Evolutionary conservation across 2,797 vertebrate species (phyloP).

Genomic region (Hozukius guyotensis): DNA sequence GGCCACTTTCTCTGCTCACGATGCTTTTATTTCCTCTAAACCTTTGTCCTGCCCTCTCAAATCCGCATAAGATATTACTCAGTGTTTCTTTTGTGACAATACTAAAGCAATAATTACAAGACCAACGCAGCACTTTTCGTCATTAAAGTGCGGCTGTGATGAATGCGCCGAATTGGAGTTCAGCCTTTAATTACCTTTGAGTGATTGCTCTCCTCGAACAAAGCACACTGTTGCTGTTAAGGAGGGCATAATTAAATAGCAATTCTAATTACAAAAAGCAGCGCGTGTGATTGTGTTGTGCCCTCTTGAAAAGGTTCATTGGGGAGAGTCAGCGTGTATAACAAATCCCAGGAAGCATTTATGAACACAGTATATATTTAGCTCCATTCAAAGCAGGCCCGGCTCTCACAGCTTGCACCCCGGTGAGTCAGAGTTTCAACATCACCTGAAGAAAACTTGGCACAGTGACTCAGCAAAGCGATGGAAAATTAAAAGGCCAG

Average conservation of each 20-base stretch:
- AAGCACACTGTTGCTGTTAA: constrained; percentile 40
- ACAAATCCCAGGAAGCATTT: constrained; percentile 65
- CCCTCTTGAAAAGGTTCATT: constrained; percentile 26
- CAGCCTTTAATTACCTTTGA: constrained; percentile 71
- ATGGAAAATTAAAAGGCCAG: constrained; percentile 78
- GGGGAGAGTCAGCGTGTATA: constrained; percentile 16
- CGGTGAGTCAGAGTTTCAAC: constrained; percentile 70
- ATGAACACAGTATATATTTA: constrained; percentile 65
- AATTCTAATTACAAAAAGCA: constrained; percentile 51
- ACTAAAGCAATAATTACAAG: constrained; percentile 58
- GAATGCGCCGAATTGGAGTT: constrained; percentile 53
- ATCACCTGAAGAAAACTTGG: constrained; percentile 77
- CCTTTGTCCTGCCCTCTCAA: constrained; percentile 3
- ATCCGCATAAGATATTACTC: constrained; percentile 32
- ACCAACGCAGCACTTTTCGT: constrained; percentile 40
- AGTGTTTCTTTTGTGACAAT: constrained; percentile 53
- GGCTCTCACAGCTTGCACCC: constrained; percentile 39
- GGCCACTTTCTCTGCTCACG: constrained; percentile 33
- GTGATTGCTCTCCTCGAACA: constrained; percentile 50
- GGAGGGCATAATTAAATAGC: constrained; percentile 56
- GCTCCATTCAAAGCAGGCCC: constrained; percentile 51
- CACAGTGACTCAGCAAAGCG: constrained; percentile 58
- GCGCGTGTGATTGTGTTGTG: constrained; percentile 4
- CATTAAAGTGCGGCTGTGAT: constrained; percentile 59
- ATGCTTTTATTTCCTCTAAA: constrained; percentile 7